Evolutionary conservation across 92 coral and sea anemone genomes (phyloP), one percentile per base, ranked within the genome.

Genomic region (Phymanthus crucifer): DNA sequence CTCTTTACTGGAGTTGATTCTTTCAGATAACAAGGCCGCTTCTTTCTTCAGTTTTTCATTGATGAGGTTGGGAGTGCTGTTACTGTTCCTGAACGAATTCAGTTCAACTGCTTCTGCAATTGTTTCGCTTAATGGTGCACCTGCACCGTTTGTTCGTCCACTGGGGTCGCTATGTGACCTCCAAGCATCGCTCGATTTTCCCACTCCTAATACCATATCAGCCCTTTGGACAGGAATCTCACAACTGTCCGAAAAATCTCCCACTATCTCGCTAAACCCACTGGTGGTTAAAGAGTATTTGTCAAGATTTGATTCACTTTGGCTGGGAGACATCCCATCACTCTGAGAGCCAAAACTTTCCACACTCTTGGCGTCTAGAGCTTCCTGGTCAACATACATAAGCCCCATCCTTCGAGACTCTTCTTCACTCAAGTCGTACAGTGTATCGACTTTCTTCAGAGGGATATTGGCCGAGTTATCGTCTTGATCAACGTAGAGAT

Each of bases 101-200:
- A 86, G 79, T 75, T 93, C 97, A 32, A 91, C 87, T 21, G 94
- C 91, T 68, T 94, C 98, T 7, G 98, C 90, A 26, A 96, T 90
- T 26, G 99, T 88, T 43, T 96, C 95, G 12, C 89, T 86, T 32
- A 96, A 85, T 10, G 89, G 89, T 35, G 88, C 87, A 11, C 87
- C 86, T 56, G 87, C 87, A 69, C 90, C 97, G 71, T 92, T 88
- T 67, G 82, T 76, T 33, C 85, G 87, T 37, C 98, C 96, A 77
- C 90, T 93, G 19, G 98, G 99, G 73, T 96, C 99, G 73, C 99
- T 96, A 58, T 91, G 99, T 27, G 94, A 96, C 52, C 99, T 80
- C 94, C 97, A 90, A 0, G 84, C 92, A 74, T 88, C 86, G 57
- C 80, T 71, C 38, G 82, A 72, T 65, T 90, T 91, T 8, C 79